These are phyloP conservation scores for Ethmia dodecea DNA, from an alignment of 2,888 invertebrate genomes.

Conservation along the genomic window DNA sequence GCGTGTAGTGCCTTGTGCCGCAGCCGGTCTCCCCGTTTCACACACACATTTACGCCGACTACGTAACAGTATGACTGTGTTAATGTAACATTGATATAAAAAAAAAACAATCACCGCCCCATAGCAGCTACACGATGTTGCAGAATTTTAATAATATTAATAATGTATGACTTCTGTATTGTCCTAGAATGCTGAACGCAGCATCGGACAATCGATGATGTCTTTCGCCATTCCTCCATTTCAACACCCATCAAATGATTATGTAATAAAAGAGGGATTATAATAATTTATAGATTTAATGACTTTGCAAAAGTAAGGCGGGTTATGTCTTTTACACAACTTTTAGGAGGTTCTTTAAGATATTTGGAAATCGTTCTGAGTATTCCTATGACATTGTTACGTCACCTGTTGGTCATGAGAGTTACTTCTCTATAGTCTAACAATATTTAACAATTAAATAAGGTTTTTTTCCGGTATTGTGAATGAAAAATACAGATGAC, in stretches of 20 bases:
- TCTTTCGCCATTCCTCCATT: constrained; percentile 43
- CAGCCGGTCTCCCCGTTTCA: constrained; percentile 18
- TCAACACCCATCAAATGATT: constrained; percentile 45
- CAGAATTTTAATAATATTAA: constrained; percentile 3
- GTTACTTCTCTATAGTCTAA: too few relatives aligned
- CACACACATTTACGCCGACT: constrained; percentile 28
- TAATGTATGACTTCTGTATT: constrained; percentile 44
- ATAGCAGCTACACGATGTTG: not conserved
- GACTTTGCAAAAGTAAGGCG: too few relatives aligned
- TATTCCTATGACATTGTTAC: too few relatives aligned
- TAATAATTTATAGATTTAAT: too few relatives aligned
- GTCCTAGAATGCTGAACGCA: constrained; percentile 57
- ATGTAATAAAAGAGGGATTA: constrained; percentile 47
- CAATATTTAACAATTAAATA: too few relatives aligned
- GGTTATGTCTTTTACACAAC: too few relatives aligned
- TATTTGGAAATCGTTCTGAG: too few relatives aligned
- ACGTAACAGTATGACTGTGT: constrained; percentile 21
- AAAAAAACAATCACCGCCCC: constrained; percentile 7
- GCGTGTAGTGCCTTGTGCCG: constrained; percentile 54
- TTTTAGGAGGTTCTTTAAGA: too few relatives aligned
- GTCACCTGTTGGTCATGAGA: too few relatives aligned
- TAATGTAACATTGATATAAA: constrained; percentile 1
- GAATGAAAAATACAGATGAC: too few relatives aligned
- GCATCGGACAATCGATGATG: constrained; percentile 47
- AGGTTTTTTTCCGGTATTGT: too few relatives aligned